phyloP scores from a whole-genome alignment of 1,140 invertebrate genomes.

The Macrosteles quadrilineatus region DNA sequence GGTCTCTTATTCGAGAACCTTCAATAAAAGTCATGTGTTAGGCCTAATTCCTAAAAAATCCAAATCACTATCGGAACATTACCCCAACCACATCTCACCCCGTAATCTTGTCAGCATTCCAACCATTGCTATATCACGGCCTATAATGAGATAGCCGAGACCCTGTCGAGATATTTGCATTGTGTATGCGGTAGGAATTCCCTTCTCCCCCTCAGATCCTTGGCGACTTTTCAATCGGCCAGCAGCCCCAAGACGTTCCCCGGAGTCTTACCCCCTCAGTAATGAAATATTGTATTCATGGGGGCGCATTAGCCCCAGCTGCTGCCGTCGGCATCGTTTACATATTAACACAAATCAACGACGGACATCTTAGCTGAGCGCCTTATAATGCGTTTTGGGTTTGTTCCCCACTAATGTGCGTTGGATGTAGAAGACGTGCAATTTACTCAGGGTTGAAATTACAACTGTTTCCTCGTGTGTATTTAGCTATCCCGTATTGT shows the following conservation, averaged over 20 bases:
- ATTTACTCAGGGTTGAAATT: too few relatives aligned
- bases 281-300: constrained; percentile 26
- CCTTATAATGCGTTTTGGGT: too few relatives aligned
- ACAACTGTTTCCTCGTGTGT: too few relatives aligned
- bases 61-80: too few relatives aligned
- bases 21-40: too few relatives aligned
- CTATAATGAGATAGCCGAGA: background rate
- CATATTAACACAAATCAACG: constrained; percentile 20
- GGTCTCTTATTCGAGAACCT: too few relatives aligned
- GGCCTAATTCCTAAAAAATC: too few relatives aligned
- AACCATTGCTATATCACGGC: background rate
- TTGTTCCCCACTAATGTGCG: too few relatives aligned
- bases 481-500: too few relatives aligned
- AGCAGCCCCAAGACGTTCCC: background rate
- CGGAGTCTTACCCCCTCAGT: background rate
- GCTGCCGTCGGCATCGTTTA: constrained; percentile 5
- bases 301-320: constrained; percentile 11
- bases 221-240: constrained; percentile 15
- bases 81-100: too few relatives aligned
- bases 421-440: too few relatives aligned
- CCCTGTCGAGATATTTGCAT: constrained; percentile 9
- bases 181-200: background rate
- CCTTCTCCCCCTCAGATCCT: background rate
- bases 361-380: background rate
- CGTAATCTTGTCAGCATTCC: background rate